Evolutionary conservation across 2,113 vertebrate species (phyloP).

Genomic region (Macaca mulatta): DNA sequence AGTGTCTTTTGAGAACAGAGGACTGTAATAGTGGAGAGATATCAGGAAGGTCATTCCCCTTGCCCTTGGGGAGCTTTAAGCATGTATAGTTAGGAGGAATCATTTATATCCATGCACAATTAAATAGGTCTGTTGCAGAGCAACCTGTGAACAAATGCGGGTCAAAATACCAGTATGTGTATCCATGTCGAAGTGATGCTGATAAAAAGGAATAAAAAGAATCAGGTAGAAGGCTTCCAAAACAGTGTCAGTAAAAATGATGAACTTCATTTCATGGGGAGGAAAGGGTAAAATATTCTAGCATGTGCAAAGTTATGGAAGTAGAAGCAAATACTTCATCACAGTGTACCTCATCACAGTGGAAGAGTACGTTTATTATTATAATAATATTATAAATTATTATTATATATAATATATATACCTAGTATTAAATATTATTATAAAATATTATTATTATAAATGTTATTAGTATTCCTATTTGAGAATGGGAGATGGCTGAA

Average conservation of each 20-base stretch:
- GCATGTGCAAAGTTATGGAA: neutral
- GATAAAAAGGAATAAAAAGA: neutral
- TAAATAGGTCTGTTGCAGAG: neutral
- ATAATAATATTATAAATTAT: neutral
- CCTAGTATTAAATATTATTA: too few species aligned
- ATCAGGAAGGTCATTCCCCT: neutral
- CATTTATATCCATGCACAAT: neutral
- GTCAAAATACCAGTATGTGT: neutral
- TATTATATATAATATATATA: too few species aligned
- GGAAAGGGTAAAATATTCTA: neutral
- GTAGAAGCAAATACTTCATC: neutral
- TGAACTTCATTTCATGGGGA: neutral
- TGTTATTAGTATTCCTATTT: neutral
- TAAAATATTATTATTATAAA: neutral
- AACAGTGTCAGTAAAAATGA: neutral
- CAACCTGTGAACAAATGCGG: neutral
- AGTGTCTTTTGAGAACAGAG: neutral
- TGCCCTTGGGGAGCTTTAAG: neutral
- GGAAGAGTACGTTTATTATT: neutral
- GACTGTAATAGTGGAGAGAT: neutral
- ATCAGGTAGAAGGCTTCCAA: neutral
- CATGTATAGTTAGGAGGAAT: neutral
- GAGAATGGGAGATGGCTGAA: neutral
- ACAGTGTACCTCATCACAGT: neutral
- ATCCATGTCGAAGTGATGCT: neutral